These are phyloP conservation scores for Chaetura pelagica DNA, from an alignment of 2,113 vertebrate species.

Conservation along the genomic window DNA sequence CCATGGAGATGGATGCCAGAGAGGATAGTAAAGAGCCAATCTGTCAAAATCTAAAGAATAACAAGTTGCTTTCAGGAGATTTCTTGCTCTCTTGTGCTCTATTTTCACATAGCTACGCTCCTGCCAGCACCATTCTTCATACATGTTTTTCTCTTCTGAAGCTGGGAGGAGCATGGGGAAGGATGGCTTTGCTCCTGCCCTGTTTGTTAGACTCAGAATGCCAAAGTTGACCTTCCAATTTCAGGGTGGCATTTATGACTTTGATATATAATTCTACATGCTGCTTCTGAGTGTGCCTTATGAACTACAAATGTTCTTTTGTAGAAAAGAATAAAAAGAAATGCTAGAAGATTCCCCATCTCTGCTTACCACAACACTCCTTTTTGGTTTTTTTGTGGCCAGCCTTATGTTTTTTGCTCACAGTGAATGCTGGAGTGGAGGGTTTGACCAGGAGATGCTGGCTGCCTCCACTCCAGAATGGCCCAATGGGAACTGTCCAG, in stretches of 20 bases:
- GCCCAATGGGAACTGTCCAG: neutral
- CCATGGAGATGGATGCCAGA: neutral
- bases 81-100: neutral
- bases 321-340: neutral
- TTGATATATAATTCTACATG: neutral
- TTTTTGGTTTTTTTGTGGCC: neutral
- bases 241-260: neutral
- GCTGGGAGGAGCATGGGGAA: neutral
- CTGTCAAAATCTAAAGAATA: neutral
- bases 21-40: neutral
- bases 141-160: neutral
- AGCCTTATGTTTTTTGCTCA: neutral
- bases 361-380: neutral
- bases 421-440: neutral
- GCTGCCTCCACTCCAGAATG: neutral
- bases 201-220: neutral
- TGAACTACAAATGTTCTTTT: neutral
- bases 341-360: neutral
- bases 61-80: neutral
- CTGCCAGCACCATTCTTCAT: neutral
- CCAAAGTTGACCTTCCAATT: neutral
- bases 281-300: neutral
- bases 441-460: rapidly evolving
- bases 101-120: neutral
- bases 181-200: neutral